Percentiles rank a stretch among this genome's conserved stretches.
Conservation (phyloP, 2,797 vertebrate genomes). For the Gobio occitaniae region DNA sequence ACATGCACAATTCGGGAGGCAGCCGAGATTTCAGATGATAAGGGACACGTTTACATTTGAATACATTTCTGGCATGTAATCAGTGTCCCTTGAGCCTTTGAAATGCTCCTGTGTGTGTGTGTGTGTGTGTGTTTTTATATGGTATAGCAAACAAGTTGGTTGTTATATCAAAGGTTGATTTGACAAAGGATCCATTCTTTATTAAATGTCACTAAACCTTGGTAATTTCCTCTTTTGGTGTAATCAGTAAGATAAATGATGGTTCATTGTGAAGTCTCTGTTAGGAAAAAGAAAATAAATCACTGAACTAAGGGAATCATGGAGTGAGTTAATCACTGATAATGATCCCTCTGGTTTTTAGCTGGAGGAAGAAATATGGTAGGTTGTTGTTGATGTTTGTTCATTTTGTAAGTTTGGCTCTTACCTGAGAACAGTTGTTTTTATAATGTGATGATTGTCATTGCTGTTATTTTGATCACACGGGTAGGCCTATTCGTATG, state of each 20-base stretch:
- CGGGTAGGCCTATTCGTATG: too few relatives aligned
- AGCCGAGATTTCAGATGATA: constrained; percentile 36
- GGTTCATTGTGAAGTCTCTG: constrained; percentile 57
- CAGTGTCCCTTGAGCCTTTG: constrained; percentile 23
- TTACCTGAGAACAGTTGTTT: constrained; percentile 10
- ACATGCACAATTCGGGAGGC: constrained; percentile 38
- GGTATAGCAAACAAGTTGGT: not conserved
- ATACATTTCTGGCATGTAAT: constrained; percentile 30
- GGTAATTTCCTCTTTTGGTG: constrained; percentile 60
- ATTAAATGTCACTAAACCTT: constrained; percentile 67
- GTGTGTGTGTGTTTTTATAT: not conserved
- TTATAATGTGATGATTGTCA: not conserved
- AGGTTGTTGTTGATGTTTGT: constrained; percentile 17
- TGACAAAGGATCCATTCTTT: constrained; percentile 58
- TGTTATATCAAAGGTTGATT: constrained; percentile 37
- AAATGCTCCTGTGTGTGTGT: not conserved
- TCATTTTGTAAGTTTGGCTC: constrained; percentile 11
- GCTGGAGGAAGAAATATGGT: constrained; percentile 28
- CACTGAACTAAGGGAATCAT: constrained; percentile 50
- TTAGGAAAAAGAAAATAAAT: constrained; percentile 62
- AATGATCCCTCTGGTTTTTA: constrained; percentile 41
- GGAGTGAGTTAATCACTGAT: constrained; percentile 55
- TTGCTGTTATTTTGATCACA: not conserved
- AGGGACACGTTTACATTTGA: constrained; percentile 30
- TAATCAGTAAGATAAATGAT: constrained; percentile 71